Percentiles rank a stretch among this genome's conserved stretches.
These are phyloP conservation scores for Frieseomelitta varia DNA, from an alignment of 1,140 invertebrate genomes.

Conservation along the genomic window DNA sequence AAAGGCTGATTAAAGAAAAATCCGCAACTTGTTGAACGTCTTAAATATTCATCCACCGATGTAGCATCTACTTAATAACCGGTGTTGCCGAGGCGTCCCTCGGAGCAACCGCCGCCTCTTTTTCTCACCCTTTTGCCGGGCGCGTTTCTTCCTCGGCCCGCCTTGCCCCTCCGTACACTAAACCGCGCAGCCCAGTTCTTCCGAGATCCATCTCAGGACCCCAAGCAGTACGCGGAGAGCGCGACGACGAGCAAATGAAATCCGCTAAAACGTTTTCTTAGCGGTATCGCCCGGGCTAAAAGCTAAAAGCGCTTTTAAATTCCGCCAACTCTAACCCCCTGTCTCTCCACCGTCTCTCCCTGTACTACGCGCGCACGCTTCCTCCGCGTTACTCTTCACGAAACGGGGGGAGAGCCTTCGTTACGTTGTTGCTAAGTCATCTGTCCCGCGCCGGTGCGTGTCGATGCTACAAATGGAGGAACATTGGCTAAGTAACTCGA, in stretches of 20 bases:
- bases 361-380: background rate
- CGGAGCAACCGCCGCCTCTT: constrained; percentile 60
- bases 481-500: background rate
- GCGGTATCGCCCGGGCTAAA: constrained; percentile 76
- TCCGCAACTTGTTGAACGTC: constrained; percentile 82
- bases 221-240: constrained; percentile 44
- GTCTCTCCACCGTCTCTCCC: background rate
- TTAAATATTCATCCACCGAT: constrained; percentile 82
- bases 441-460: background rate
- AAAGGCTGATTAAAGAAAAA: constrained; percentile 80
- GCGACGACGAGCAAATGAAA: constrained; percentile 74
- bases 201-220: constrained; percentile 62
- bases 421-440: constrained; percentile 23
- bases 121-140: constrained; percentile 53
- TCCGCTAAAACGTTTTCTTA: constrained; percentile 78
- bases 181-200: constrained; percentile 19
- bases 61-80: constrained; percentile 81
- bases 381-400: constrained; percentile 21
- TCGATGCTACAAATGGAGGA: background rate
- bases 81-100: constrained; percentile 67
- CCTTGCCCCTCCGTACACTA: no score
- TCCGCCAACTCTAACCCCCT: constrained; percentile 63
- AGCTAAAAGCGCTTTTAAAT: constrained; percentile 80
- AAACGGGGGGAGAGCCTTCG: constrained; percentile 15
- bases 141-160: constrained; percentile 36